A percentile compares a stretch with the other conserved stretches of the same genome.
These are phyloP conservation scores for Tipula vernalis DNA, from an alignment of 2,888 invertebrate species.

Conservation along the genomic window DNA sequence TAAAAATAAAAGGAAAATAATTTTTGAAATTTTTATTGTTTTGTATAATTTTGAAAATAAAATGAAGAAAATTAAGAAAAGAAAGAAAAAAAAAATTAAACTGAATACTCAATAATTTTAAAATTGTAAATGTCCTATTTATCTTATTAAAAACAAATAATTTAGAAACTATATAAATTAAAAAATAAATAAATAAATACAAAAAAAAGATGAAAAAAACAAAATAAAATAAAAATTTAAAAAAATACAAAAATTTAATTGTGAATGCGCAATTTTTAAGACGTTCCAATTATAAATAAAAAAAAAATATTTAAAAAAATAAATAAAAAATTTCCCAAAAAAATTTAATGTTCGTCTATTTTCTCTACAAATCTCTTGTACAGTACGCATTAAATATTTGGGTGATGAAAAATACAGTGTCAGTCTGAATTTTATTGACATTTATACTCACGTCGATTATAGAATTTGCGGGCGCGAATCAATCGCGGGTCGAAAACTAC, in stretches of 20 bases:
- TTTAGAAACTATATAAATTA: neutral
- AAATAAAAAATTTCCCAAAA: neutral
- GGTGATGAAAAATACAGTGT: no score
- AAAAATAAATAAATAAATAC: neutral
- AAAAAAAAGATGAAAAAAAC: neutral
- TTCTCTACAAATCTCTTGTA: no score
- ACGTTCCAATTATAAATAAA: neutral
- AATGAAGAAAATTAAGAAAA: neutral
- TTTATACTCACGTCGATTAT: no score
- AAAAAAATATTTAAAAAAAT: neutral
- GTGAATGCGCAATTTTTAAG: neutral
- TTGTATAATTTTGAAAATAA: neutral
- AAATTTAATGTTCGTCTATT: neutral
- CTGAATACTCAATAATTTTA: conserved; percentile 4
- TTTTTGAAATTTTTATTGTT: neutral
- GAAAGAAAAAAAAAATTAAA: neutral
- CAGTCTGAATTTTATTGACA: no score
- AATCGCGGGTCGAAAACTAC: no score
- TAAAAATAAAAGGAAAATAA: neutral
- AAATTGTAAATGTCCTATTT: conserved; percentile 4
- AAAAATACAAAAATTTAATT: neutral
- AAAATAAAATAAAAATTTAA: neutral
- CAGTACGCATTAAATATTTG: no score
- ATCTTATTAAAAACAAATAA: neutral
- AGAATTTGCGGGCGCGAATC: no score